A percentile compares a stretch with the other conserved stretches of the same genome.
Evolutionary conservation across 2,797 vertebrate genomes (phyloP).

Genomic region (Gymnodraco acuticeps): DNA sequence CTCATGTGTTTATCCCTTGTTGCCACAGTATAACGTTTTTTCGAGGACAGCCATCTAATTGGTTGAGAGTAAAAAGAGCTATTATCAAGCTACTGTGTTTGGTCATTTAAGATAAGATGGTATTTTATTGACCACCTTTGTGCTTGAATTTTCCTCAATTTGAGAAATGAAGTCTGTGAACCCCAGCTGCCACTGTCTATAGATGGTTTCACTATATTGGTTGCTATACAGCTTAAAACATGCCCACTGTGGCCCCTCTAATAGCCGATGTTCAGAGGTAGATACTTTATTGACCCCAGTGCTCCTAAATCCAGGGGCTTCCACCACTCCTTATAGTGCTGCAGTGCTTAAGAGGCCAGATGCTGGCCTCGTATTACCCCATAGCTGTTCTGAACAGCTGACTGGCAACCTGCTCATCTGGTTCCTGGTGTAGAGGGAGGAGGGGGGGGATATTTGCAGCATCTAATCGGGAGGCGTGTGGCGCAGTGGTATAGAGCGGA

Average conservation of each 20-base stretch:
- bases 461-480: background rate
- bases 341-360: conserved; percentile 51
- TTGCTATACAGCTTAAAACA: too few relatives aligned
- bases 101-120: background rate
- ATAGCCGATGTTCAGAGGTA: conserved; percentile 24
- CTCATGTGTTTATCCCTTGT: background rate
- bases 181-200: background rate
- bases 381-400: conserved; percentile 39
- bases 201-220: conserved; percentile 13
- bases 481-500: too few relatives aligned
- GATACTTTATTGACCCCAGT: conserved; percentile 31
- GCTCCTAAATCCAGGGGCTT: conserved; percentile 21
- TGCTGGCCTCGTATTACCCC: conserved; percentile 32
- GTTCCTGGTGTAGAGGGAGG: conserved; percentile 24
- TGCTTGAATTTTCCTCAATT: background rate
- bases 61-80: background rate
- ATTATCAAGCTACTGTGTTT: background rate
- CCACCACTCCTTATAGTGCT: conserved; percentile 27
- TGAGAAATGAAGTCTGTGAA: conserved; percentile 2
- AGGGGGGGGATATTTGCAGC: conserved; percentile 6
- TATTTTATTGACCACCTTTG: background rate
- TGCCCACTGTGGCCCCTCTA: conserved; percentile 16
- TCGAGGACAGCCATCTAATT: background rate
- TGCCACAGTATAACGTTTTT: background rate
- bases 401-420: conserved; percentile 43